These are phyloP conservation scores for Dolichallabes microphthalmus DNA, from an alignment of 2,113 vertebrate species.

Conservation along the genomic window DNA sequence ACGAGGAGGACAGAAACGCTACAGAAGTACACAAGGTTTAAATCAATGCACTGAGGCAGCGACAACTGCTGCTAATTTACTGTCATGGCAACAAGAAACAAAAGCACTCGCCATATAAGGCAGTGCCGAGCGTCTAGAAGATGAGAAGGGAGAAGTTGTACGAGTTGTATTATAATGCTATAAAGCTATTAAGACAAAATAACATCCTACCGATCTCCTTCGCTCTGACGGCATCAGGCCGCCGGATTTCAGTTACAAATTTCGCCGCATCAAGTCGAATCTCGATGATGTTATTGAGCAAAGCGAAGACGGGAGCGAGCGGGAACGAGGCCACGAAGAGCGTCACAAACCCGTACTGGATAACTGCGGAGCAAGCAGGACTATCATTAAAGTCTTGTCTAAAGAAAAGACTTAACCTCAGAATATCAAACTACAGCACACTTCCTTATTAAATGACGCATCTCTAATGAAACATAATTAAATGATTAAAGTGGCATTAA, in stretches of 20 bases:
- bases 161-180: background rate
- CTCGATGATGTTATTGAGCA: constrained; percentile 97
- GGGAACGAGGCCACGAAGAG: constrained; percentile 98
- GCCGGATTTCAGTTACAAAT: constrained; percentile 88
- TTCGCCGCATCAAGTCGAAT: constrained; percentile 94
- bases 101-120: background rate
- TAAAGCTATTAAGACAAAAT: background rate
- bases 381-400: background rate
- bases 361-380: constrained; percentile 73
- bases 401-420: background rate
- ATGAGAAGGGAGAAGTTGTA: background rate
- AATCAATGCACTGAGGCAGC: background rate
- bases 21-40: background rate
- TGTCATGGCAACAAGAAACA: constrained; percentile 4
- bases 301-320: constrained; percentile 90
- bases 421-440: background rate
- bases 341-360: constrained; percentile 96
- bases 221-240: constrained; percentile 88
- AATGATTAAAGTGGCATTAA: background rate
- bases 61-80: background rate
- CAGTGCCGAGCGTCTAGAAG: background rate
- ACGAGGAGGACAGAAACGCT: background rate
- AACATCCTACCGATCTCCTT: constrained; percentile 89
- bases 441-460: background rate
- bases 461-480: background rate